Base-by-base conservation (phyloP, 2,888 invertebrate genomes). In the Cerastoderma edule region DNA sequence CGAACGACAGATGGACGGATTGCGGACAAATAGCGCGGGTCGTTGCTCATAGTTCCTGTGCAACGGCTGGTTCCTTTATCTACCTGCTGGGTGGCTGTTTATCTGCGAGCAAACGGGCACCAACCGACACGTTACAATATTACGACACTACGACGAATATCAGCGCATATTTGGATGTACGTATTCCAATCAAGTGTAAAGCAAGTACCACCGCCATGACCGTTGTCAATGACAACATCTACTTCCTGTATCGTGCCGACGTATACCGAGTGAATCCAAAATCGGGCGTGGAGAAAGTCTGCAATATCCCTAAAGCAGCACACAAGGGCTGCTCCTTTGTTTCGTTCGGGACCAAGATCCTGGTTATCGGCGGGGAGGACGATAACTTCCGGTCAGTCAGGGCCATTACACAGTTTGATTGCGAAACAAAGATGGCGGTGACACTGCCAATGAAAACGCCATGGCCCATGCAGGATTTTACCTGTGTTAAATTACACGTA, bases 291-390 rank as follows among this genome's bases (percentile, higher is more conserved):
- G 35, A 56, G 22, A 22, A 60, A 13, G 46, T 68, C 0, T 22
- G 32, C n/a, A 64, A 50, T 22, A 53, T 78, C 4, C 30, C 64
- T 13, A 48, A 50, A 13, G 65, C 68, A 8, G 72, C 75, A 4
- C 19, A 32, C 3, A 80, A 75, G 22, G 77, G 75, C 10, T 74
- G 75, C 50, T 69, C 67, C 5, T 69, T 67, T 28, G 53, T 70
- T 0, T 50, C 64, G 13, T 77, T 77, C 53, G 80, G 76, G 16
- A 60, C 63, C 13, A 72, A 75, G 32, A 28, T 80, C n/a, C 50
- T 75, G 32, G 66, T 75, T n/a, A 64, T 80, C 8, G 80, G 80
- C 6, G 80, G 80, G 6, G 80, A 80, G 50, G 77, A 80, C 60
- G 72, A 67, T 16, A 72, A 48, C 33, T 77, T 80, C 32, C 60